These are phyloP conservation scores for Aleiodes alternator DNA, from an alignment of 2,888 invertebrate genomes.

Conservation along the genomic window DNA sequence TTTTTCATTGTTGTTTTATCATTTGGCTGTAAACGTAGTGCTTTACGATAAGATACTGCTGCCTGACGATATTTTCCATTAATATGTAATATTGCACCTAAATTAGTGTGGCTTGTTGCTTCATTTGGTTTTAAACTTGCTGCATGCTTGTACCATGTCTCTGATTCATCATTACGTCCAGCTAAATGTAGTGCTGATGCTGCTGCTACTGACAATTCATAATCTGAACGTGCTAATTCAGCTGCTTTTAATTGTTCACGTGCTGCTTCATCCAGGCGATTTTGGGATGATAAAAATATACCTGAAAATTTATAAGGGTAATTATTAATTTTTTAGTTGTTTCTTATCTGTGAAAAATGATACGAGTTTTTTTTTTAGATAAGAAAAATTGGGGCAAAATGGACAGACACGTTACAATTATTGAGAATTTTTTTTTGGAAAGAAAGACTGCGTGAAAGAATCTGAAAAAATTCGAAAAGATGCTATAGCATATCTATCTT, in stretches of 20 bases:
- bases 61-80: slow-evolving; percentile 94
- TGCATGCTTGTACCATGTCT: slow-evolving; percentile 89
- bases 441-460: no score
- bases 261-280: slow-evolving; percentile 88
- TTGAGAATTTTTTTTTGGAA: no score
- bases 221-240: slow-evolving; percentile 86
- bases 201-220: slow-evolving; percentile 90
- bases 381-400: no score
- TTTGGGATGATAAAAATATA: slow-evolving; percentile 89
- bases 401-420: no score
- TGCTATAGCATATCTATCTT: no score
- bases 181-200: slow-evolving; percentile 92
- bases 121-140: slow-evolving; percentile 81
- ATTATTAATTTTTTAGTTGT: neutral
- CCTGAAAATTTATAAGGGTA: slow-evolving; percentile 78
- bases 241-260: slow-evolving; percentile 88
- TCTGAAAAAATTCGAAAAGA: no score
- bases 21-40: slow-evolving; percentile 90
- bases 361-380: no score
- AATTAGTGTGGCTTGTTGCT: slow-evolving; percentile 93
- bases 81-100: slow-evolving; percentile 95
- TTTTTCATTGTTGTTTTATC: slow-evolving; percentile 93
- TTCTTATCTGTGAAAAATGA: no score
- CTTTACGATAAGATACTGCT: slow-evolving; percentile 89
- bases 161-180: slow-evolving; percentile 88